Evolutionary conservation across 1,140 invertebrate species (phyloP).

Genomic region (Cydia splendana): DNA sequence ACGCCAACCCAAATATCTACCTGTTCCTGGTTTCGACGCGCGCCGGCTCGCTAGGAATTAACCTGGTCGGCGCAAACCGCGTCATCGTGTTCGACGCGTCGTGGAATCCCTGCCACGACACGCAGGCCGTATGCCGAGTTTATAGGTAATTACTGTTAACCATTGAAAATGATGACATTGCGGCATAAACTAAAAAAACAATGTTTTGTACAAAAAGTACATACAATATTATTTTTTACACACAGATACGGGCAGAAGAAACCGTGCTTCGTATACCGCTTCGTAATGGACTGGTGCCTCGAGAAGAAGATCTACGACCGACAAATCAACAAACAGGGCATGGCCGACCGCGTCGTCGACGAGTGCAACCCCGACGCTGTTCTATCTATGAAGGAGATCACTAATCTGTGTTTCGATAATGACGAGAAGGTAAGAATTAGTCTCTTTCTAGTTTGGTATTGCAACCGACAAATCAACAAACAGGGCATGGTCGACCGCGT

Average conservation of each 20-base stretch:
- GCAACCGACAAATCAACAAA: constrained; percentile 96
- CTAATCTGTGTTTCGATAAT: constrained; percentile 95
- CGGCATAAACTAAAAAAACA: too few relatives aligned
- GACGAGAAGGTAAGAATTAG: constrained; percentile 84
- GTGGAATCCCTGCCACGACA: constrained; percentile 99
- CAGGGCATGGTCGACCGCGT: constrained; percentile 98
- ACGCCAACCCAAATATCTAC: constrained; percentile 92
- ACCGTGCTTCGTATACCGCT: constrained; percentile 96
- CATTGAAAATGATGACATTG: too few relatives aligned
- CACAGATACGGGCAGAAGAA: constrained; percentile 94
- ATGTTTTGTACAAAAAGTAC: too few relatives aligned
- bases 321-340: constrained; percentile 98
- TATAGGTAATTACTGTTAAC: constrained; percentile 83
- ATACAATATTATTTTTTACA: constrained; percentile 11
- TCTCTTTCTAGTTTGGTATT: too few relatives aligned
- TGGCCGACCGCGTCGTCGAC: constrained; percentile 98
- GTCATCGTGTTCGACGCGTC: constrained; percentile 99
- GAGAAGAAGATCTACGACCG: constrained; percentile 99
- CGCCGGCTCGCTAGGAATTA: constrained; percentile 98
- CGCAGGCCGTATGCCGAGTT: constrained; percentile 98
- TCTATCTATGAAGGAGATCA: constrained; percentile 96
- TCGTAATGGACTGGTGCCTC: constrained; percentile 97
- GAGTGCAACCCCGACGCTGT: constrained; percentile 98
- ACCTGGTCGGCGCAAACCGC: constrained; percentile 97
- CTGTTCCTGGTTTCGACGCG: constrained; percentile 98